Conservation (phyloP, 2,113 vertebrate species). For the Channa maculata region DNA sequence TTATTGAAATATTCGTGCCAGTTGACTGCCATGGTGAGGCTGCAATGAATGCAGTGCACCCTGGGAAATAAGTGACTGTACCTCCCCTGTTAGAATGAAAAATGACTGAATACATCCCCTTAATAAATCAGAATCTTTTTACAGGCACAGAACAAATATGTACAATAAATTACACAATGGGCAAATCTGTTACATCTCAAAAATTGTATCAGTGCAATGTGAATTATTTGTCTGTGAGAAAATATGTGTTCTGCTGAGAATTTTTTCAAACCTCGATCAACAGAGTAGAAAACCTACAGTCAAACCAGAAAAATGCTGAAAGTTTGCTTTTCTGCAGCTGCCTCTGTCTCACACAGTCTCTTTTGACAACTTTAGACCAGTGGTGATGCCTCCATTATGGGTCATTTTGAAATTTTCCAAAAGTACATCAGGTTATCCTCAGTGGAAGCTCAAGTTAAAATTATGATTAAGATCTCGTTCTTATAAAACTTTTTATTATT, state of each 20-base stretch:
- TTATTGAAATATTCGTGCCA: slow-evolving; percentile 52
- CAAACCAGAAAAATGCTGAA: not conserved
- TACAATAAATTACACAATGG: slow-evolving; percentile 25
- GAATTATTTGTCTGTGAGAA: slow-evolving; percentile 16
- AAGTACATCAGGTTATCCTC: slow-evolving; percentile 2
- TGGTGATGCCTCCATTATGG: slow-evolving; percentile 6
- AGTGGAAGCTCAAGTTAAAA: slow-evolving; percentile 21
- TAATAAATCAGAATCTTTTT: slow-evolving; percentile 54
- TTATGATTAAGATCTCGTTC: not conserved
- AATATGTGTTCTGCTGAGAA: slow-evolving; percentile 3
- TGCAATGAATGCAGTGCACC: slow-evolving; percentile 31
- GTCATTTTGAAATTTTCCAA: slow-evolving; percentile 1
- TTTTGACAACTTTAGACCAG: slow-evolving; percentile 22
- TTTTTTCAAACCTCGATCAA: slow-evolving; percentile 4
- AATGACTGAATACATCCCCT: slow-evolving; percentile 23
- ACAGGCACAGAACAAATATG: slow-evolving; percentile 19
- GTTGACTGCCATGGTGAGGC: slow-evolving; percentile 23
- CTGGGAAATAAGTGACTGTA: slow-evolving; percentile 53
- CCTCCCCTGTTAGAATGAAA: slow-evolving; percentile 55
- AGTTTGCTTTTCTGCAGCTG: slow-evolving; percentile 22
- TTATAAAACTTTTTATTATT: slow-evolving; percentile 14
- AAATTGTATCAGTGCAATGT: slow-evolving; percentile 1
- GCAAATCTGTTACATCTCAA: slow-evolving; percentile 17
- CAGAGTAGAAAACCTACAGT: not conserved
- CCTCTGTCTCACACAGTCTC: slow-evolving; percentile 2